Evolutionary conservation across 2,113 vertebrate genomes (phyloP), one percentile per base, ranked within the genome.

Genomic region (Eptatretus burgeri): DNA sequence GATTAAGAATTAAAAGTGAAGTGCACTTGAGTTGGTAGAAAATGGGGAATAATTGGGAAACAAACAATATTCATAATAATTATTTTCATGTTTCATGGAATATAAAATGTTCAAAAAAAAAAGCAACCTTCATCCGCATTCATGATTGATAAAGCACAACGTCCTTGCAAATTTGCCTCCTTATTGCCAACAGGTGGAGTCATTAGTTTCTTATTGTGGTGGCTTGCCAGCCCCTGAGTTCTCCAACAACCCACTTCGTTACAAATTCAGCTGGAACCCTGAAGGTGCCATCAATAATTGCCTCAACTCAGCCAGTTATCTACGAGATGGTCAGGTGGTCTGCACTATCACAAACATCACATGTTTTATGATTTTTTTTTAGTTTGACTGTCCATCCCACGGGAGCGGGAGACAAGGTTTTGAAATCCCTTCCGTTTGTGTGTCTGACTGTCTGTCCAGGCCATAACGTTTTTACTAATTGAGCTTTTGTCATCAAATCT

Each of bases 241-340:
- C 68, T 93, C 91, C 1, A 80, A 87, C 70, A 98, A 94, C 66
- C 89, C 89, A 60, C 75, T 98, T 64, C 78, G 85, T 65, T 98
- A 98, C 74, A 94, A 93, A 74, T 95, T 98, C 74, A 95, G 87
- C 75, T 98, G 91, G 91, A 93, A 81, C 72, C 91, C 91, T 0
- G 76, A 81, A 27, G 81, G 82, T 49, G 91, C 93, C 64, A 72
- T 98, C 62, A 73, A 83, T 66, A 91, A 85, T 71, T 81, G 82
- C n/a, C 68, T 87, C 73, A 83, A 78, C 63, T 74, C 85, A 0
- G 89, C 89, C 64, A 67, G 77, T 1, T 98, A 83, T 68, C 75
- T 82, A 64, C 80, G 75, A 69, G 74, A 88, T 63, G 77, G 80
- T 70, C 67, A 88, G 82, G 89, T 96, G 69, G 27, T 41, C 27